phyloP scores from a whole-genome alignment of 2,888 invertebrate species.

The Diaphora mendica region DNA sequence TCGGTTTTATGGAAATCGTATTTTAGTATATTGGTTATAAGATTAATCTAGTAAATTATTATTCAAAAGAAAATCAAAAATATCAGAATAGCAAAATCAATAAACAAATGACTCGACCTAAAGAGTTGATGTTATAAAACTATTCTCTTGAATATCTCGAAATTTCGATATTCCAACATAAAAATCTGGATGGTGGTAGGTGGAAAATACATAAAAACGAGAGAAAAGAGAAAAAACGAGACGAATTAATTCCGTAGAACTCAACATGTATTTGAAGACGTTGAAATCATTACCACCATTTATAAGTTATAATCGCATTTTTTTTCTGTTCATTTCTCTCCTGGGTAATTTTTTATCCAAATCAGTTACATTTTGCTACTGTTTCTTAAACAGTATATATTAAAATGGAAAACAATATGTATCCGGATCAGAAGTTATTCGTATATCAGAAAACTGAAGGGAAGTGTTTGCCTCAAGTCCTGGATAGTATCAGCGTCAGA shows the following conservation, averaged over 20 bases:
- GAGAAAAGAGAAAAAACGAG: no score
- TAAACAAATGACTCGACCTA: background rate
- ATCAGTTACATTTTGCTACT: background rate
- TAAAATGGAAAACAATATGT: slow-evolving; percentile 1
- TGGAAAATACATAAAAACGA: background rate
- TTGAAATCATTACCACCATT: no score
- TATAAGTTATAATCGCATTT: no score
- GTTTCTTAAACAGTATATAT: background rate
- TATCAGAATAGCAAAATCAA: background rate
- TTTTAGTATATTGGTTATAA: background rate
- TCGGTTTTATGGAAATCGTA: background rate
- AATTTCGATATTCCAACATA: no score
- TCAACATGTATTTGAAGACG: no score
- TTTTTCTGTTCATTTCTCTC: no score
- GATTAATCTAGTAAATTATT: background rate
- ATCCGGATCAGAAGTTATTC: background rate
- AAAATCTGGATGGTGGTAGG: no score
- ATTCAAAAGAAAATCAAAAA: background rate
- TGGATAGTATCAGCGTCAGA: slow-evolving; percentile 12
- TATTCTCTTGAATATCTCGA: no score
- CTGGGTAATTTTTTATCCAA: no score
- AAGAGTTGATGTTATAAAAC: no score
- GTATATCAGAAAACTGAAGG: slow-evolving; percentile 9
- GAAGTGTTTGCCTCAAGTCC: slow-evolving; percentile 14
- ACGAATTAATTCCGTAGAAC: no score